Conservation (phyloP, 2,113 vertebrate species). For the Pelobates fuscus region DNA sequence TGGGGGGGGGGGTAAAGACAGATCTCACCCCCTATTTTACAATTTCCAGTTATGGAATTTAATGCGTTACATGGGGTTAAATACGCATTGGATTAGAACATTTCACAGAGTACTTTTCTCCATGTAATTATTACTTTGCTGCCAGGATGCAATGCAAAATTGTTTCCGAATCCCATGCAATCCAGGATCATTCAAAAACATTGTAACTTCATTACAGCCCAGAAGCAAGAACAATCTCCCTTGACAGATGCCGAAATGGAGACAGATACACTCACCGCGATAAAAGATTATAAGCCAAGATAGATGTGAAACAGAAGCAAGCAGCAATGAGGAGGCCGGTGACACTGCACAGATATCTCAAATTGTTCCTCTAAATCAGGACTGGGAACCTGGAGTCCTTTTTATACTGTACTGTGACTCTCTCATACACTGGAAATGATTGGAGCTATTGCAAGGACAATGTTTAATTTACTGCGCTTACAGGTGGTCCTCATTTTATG, state of each 20-base stretch:
- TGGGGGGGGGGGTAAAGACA: no score
- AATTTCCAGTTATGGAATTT: background rate
- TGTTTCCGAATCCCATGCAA: conserved; percentile 27
- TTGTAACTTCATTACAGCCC: conserved; percentile 40
- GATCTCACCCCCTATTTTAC: no score
- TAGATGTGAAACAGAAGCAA: conserved; percentile 26
- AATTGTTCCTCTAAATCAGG: background rate
- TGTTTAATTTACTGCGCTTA: no score
- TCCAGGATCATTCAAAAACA: conserved; percentile 21
- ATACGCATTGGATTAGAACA: background rate
- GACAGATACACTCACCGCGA: conserved; percentile 11
- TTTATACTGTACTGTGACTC: no score
- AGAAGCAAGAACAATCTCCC: conserved; percentile 46
- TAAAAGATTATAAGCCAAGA: conserved; percentile 8
- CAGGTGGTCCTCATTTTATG: no score
- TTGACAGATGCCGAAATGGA: conserved; percentile 46
- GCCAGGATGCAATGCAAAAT: conserved; percentile 23
- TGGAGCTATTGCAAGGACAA: no score
- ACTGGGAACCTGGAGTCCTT: no score
- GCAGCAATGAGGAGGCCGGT: background rate
- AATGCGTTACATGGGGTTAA: background rate
- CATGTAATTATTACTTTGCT: conserved; percentile 8
- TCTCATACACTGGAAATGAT: no score
- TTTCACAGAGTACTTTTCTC: background rate
- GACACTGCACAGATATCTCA: background rate